phyloP scores from a whole-genome alignment of 2,113 vertebrate genomes.

The Antidorcas marsupialis region DNA sequence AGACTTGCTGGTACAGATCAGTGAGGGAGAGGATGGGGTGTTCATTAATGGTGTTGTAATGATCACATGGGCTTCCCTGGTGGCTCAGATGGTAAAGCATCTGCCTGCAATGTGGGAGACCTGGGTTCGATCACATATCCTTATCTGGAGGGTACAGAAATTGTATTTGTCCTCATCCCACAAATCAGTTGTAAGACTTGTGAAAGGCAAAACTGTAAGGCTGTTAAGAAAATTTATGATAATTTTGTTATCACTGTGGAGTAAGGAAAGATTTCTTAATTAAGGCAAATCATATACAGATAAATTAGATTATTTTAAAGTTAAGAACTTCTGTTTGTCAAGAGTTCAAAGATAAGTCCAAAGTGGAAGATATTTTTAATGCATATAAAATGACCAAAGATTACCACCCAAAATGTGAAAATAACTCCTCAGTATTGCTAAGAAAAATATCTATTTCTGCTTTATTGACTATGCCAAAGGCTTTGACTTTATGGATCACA shows the following conservation, averaged over 20 bases:
- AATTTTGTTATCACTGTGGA: neutral
- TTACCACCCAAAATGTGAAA: neutral
- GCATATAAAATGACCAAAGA: neutral
- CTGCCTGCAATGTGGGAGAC: neutral
- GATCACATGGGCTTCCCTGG: rapidly evolving
- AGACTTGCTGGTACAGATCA: neutral
- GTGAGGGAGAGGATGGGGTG: neutral
- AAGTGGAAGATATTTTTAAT: neutral
- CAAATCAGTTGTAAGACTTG: neutral
- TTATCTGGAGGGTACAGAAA: no score
- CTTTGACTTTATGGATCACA: no score
- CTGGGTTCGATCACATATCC: neutral
- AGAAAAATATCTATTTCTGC: neutral
- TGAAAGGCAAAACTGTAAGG: neutral
- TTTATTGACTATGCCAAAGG: no score
- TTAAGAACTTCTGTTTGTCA: neutral
- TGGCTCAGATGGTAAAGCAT: neutral
- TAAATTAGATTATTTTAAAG: neutral
- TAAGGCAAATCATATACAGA: neutral
- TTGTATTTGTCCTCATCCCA: neutral
- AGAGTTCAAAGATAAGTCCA: neutral
- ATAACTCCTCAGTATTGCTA: neutral
- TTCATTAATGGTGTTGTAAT: neutral
- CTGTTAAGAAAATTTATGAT: neutral
- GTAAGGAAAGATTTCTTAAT: neutral